Evolutionary conservation across 1,140 invertebrate species (phyloP).

Genomic region (Lasaia peninsularis): DNA sequence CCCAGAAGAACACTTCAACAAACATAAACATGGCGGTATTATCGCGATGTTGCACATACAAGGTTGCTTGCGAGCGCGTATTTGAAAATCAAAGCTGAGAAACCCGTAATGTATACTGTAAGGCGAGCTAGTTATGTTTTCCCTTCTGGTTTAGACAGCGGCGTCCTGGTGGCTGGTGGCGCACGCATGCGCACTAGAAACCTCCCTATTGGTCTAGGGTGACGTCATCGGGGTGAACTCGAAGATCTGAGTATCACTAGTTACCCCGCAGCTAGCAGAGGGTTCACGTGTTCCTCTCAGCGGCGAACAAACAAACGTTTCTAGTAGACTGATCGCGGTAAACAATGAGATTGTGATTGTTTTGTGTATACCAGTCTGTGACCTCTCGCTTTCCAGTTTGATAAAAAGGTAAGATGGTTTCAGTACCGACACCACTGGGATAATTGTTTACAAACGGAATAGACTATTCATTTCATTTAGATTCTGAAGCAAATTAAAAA

Average conservation of each 20-base stretch:
- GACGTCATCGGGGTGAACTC: slow-evolving; percentile 73
- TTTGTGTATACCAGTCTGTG: slow-evolving; percentile 16
- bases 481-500: too few species aligned
- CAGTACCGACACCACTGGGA: neutral
- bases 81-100: slow-evolving; percentile 29
- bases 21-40: slow-evolving; percentile 42
- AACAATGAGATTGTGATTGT: slow-evolving; percentile 34
- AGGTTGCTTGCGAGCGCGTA: slow-evolving; percentile 27
- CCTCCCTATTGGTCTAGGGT: slow-evolving; percentile 69
- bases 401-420: neutral
- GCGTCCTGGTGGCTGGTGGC: slow-evolving; percentile 57
- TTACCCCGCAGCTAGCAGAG: slow-evolving; percentile 58
- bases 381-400: neutral
- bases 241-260: slow-evolving; percentile 67
- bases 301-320: slow-evolving; percentile 53
- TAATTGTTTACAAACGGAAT: too few species aligned
- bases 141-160: slow-evolving; percentile 39
- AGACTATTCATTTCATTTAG: too few species aligned
- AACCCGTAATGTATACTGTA: slow-evolving; percentile 49
- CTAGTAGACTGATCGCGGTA: slow-evolving; percentile 42
- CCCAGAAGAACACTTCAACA: slow-evolving; percentile 56
- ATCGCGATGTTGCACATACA: slow-evolving; percentile 31
- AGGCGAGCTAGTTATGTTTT: slow-evolving; percentile 25
- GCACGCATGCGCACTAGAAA: slow-evolving; percentile 58
- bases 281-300: slow-evolving; percentile 38